These are phyloP conservation scores for Hetaerina titia DNA, from an alignment of 2,888 invertebrate genomes.

Conservation along the genomic window DNA sequence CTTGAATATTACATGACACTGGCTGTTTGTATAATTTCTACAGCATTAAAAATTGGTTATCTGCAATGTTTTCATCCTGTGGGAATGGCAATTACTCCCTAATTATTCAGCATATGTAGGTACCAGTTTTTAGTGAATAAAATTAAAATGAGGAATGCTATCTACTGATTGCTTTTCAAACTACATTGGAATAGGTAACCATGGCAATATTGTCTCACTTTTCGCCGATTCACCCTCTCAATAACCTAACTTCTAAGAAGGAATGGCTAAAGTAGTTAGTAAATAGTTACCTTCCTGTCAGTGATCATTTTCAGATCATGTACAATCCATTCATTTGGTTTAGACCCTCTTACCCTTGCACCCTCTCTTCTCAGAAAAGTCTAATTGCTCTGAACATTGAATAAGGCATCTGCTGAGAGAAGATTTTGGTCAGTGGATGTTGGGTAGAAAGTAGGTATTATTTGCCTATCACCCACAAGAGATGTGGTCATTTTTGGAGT, in stretches of 20 bases:
- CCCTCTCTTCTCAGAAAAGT: conserved; percentile 54
- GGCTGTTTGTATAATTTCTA: not conserved
- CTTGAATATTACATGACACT: not conserved
- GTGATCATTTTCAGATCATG: not conserved
- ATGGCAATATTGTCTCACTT: conserved; percentile 59
- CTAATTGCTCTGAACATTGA: conserved; percentile 52
- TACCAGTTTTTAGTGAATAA: conserved; percentile 7
- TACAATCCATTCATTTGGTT: not conserved
- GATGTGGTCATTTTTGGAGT: not conserved
- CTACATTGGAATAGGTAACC: conserved; percentile 37
- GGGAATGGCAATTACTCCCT: conserved; percentile 23
- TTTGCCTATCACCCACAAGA: conserved; percentile 8
- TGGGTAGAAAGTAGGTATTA: conserved; percentile 25
- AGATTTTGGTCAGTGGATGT: conserved; percentile 61
- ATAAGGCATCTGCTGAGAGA: conserved; percentile 66
- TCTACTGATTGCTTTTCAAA: conserved; percentile 10
- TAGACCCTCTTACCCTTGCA: conserved; percentile 36
- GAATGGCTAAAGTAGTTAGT: conserved; percentile 12
- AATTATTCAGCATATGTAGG: conserved; percentile 3
- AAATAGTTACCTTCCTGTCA: conserved; percentile 19
- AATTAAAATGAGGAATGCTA: not conserved
- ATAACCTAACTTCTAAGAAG: not conserved
- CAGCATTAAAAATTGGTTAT: conserved; percentile 28
- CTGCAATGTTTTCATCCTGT: not conserved
- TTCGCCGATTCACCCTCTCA: not conserved